Conservation (phyloP, 2,797 vertebrate species). For the Apogon hyalosoma region DNA sequence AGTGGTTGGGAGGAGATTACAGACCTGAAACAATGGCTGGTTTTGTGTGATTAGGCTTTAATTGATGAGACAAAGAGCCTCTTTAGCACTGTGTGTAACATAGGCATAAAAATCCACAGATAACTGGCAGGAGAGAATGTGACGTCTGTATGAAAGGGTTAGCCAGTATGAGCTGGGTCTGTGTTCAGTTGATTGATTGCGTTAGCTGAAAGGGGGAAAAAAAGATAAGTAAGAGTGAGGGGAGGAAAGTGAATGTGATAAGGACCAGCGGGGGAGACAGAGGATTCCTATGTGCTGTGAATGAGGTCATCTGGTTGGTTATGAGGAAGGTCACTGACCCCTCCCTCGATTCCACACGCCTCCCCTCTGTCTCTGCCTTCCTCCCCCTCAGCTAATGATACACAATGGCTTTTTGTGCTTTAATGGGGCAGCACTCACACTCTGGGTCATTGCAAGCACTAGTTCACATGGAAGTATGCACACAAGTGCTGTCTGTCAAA, state of each 20-base stretch:
- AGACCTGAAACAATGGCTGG: constrained; percentile 57
- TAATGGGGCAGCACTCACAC: constrained; percentile 59
- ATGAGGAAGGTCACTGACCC: constrained; percentile 72
- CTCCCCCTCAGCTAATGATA: constrained; percentile 56
- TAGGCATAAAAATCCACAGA: constrained; percentile 45
- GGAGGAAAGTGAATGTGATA: constrained; percentile 59
- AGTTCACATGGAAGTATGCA: constrained; percentile 39
- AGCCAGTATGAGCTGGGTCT: constrained; percentile 46
- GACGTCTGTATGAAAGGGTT: constrained; percentile 55
- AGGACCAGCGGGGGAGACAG: constrained; percentile 64
- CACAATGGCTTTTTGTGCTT: constrained; percentile 80
- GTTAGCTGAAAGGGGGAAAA: constrained; percentile 40
- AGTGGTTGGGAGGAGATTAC: constrained; percentile 63
- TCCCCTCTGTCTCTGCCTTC: constrained; percentile 47
- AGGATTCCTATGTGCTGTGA: constrained; percentile 79
- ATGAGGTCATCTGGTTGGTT: constrained; percentile 84
- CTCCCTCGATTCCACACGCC: constrained; percentile 58
- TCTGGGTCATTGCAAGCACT: constrained; percentile 53
- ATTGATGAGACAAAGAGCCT: constrained; percentile 70
- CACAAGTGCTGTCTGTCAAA: constrained; percentile 52
- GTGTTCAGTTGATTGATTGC: constrained; percentile 73
- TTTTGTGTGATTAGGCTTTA: constrained; percentile 68
- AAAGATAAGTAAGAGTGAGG: constrained; percentile 51
- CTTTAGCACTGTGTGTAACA: constrained; percentile 55
- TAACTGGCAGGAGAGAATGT: constrained; percentile 62